Evolutionary conservation across 2,113 vertebrate genomes (phyloP).

Genomic region (Mirounga angustirostris): DNA sequence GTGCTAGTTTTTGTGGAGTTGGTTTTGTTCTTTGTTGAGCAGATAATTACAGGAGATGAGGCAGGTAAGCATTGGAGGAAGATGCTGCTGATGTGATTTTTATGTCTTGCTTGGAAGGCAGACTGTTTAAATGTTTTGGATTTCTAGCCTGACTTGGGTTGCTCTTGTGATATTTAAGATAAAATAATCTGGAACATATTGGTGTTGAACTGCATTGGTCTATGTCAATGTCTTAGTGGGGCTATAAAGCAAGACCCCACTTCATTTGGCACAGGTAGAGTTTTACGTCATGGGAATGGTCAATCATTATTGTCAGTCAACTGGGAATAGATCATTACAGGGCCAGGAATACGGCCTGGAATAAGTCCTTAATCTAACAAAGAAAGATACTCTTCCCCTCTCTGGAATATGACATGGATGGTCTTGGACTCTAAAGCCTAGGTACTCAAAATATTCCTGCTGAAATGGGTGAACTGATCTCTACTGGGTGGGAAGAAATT

Average conservation of each 20-base stretch:
- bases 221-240: neutral
- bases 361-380: neutral
- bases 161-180: neutral
- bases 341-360: neutral
- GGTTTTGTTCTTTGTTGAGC: neutral
- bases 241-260: neutral
- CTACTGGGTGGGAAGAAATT: neutral
- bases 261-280: neutral
- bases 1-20: neutral
- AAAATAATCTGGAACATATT: neutral
- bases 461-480: neutral
- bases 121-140: neutral
- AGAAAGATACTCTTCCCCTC: neutral
- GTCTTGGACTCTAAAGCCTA: neutral
- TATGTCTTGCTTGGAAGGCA: neutral
- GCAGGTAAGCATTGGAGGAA: neutral
- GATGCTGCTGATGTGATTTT: neutral
- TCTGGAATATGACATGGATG: neutral
- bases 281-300: neutral
- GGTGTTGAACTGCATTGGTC: neutral
- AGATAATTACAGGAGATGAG: neutral
- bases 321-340: neutral
- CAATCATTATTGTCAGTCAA: neutral
- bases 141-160: neutral
- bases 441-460: neutral